Evolutionary conservation across 2,888 invertebrate species (phyloP).

Genomic region (Volucella bombylans): DNA sequence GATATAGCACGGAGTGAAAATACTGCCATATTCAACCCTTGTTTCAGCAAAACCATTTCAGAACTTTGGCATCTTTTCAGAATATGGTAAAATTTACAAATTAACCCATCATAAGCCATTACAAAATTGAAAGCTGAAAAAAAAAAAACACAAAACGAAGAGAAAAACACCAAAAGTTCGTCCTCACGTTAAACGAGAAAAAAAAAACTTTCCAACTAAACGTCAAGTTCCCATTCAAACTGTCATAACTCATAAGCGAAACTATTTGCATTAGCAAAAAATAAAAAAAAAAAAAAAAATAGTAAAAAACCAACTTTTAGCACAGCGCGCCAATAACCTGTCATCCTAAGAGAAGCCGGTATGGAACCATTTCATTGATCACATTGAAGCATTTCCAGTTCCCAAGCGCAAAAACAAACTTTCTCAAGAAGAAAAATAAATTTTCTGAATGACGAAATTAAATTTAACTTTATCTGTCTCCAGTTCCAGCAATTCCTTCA

Average conservation of each 20-base stretch:
- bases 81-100: neutral
- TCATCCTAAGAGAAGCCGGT: neutral
- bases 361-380: constrained; percentile 44
- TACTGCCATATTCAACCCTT: too few species aligned
- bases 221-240: constrained; percentile 60
- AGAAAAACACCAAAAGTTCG: constrained; percentile 1
- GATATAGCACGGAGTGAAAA: too few species aligned
- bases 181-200: neutral
- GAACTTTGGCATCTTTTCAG: neutral
- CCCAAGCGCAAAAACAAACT: neutral
- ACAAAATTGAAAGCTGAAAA: too few species aligned
- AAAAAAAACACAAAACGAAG: neutral
- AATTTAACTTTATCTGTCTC: constrained; percentile 72
- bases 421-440: constrained; percentile 47
- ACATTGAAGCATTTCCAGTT: constrained; percentile 24
- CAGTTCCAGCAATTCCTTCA: neutral
- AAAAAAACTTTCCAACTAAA: constrained; percentile 45
- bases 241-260: constrained; percentile 57
- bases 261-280: constrained; percentile 44
- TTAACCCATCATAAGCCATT: constrained; percentile 1
- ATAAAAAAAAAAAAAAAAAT: neutral
- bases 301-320: neutral
- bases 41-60: neutral
- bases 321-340: constrained; percentile 46
- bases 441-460: constrained; percentile 64